Percentiles rank a stretch among this genome's conserved stretches.
These are phyloP conservation scores for Chironomus striatipennis DNA, from an alignment of 1,140 invertebrate genomes.

Conservation along the genomic window DNA sequence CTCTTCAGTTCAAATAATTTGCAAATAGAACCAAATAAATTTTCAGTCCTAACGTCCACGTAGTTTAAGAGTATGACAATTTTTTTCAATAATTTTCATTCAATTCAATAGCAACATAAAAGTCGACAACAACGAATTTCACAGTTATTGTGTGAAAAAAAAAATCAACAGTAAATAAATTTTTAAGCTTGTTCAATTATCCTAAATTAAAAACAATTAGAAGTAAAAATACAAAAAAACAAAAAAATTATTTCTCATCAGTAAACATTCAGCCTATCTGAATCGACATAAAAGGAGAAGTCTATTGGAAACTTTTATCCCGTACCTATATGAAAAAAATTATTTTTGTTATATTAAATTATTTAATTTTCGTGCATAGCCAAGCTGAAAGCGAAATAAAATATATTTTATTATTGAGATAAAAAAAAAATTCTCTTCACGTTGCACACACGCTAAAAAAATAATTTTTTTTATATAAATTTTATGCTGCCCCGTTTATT, in stretches of 20 bases:
- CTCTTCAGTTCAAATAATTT: not conserved
- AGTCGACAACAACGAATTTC: not conserved
- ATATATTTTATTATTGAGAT: not conserved
- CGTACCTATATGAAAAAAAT: not conserved
- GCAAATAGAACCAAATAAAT: not conserved
- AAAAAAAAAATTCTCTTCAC: constrained; percentile 6
- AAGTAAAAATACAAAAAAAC: too few species aligned
- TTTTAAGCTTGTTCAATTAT: too few species aligned
- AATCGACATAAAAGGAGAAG: not conserved
- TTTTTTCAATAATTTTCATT: not conserved
- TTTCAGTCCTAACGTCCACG: constrained; percentile 5
- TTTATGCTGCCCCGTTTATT: not conserved
- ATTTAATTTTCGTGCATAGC: not conserved
- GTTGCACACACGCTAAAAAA: not conserved
- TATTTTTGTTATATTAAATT: not conserved
- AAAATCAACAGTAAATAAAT: too few species aligned
- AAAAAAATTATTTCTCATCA: too few species aligned
- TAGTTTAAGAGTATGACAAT: not conserved
- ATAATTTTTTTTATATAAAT: not conserved
- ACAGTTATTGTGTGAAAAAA: not conserved
- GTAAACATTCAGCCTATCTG: too few species aligned
- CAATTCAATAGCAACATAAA: not conserved
- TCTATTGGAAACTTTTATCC: not conserved
- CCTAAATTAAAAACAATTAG: too few species aligned
- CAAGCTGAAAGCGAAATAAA: constrained; percentile 8